Conservation (phyloP, 2,797 vertebrate genomes). For the Liasis olivaceus region DNA sequence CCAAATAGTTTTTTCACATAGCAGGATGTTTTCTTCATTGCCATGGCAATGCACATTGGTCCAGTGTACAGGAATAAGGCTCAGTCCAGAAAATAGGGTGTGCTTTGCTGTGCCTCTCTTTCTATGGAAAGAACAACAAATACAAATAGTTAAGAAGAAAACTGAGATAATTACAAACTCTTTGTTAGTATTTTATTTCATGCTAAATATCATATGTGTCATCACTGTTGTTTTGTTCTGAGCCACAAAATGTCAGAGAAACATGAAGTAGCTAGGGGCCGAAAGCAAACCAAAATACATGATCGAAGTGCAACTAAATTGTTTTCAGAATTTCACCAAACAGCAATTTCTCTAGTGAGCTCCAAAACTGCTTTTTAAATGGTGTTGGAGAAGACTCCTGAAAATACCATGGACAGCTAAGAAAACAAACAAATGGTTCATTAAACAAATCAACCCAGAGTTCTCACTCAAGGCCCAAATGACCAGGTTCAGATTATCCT, state of each 20-base stretch:
- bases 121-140: slow-evolving; percentile 66
- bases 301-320: not conserved
- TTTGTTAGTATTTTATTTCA: not conserved
- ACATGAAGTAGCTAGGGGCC: not conserved
- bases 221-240: not conserved
- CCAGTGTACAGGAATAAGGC: slow-evolving; percentile 82
- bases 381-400: not conserved
- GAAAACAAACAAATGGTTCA: not conserved
- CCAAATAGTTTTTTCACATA: slow-evolving; percentile 83
- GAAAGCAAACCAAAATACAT: not conserved
- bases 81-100: slow-evolving; percentile 73
- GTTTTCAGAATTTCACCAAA: not conserved
- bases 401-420: not conserved
- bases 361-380: not conserved
- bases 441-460: not conserved
- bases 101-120: slow-evolving; percentile 80
- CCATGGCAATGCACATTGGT: slow-evolving; percentile 83
- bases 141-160: not conserved
- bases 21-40: slow-evolving; percentile 84
- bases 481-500: not conserved
- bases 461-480: not conserved
- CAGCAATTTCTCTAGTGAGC: not conserved
- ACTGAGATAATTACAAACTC: not conserved
- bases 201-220: not conserved
- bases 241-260: not conserved